Conservation (phyloP, 2,113 vertebrate genomes). For the Egretta garzetta region DNA sequence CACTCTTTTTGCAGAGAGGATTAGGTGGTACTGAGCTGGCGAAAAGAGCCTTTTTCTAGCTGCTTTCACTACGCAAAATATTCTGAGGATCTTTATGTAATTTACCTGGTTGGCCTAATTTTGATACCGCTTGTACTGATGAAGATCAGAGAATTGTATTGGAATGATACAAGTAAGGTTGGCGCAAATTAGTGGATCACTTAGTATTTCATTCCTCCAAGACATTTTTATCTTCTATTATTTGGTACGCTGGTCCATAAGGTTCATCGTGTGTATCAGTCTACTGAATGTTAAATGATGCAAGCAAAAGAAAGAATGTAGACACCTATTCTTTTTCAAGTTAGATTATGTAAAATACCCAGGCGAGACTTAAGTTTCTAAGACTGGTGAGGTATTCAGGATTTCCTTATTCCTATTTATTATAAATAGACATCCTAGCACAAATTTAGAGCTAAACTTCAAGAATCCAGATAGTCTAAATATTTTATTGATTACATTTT, state of each 20-base stretch:
- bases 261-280: background rate
- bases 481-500: conserved; percentile 60
- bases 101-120: background rate
- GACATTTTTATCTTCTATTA: background rate
- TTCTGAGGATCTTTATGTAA: background rate
- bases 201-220: background rate
- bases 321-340: background rate
- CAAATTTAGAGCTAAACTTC: background rate
- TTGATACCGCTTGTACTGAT: background rate
- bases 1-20: background rate
- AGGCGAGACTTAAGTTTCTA: background rate
- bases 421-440: background rate
- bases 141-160: background rate
- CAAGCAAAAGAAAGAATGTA: background rate
- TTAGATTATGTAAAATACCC: background rate
- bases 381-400: background rate
- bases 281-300: background rate
- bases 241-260: background rate
- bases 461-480: background rate
- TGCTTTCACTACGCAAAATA: background rate
- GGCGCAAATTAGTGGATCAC: background rate
- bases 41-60: background rate
- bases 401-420: background rate
- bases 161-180: background rate
- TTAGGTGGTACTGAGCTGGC: background rate